Conservation (phyloP, 2,797 vertebrate species). For the Heliangelus exortis region DNA sequence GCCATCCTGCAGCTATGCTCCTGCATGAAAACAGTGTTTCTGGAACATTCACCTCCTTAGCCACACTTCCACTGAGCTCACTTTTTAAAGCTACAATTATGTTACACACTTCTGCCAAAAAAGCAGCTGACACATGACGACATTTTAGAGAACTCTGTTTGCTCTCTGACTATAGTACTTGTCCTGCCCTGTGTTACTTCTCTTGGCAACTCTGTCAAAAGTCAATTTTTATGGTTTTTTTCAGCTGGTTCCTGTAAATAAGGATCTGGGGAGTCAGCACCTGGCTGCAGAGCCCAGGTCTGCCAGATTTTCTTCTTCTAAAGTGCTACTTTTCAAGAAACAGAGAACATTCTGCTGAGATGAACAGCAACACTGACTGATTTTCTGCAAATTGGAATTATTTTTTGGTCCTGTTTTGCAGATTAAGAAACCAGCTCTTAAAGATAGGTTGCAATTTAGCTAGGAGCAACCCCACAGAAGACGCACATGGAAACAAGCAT, state of each 20-base stretch:
- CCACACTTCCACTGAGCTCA: background rate
- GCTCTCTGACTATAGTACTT: background rate
- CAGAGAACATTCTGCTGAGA: background rate
- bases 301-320: background rate
- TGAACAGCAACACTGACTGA: background rate
- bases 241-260: background rate
- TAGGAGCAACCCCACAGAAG: background rate
- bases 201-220: background rate
- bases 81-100: slow-evolving; percentile 11
- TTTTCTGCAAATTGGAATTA: background rate
- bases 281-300: background rate
- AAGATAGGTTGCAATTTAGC: background rate
- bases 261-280: background rate
- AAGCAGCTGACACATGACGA: background rate
- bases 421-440: background rate
- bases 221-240: background rate
- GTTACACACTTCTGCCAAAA: background rate
- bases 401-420: background rate
- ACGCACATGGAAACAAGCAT: background rate
- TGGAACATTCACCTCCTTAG: background rate
- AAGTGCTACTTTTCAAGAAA: background rate
- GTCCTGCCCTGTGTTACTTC: background rate
- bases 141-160: background rate
- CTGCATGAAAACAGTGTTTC: background rate
- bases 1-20: background rate